Evolutionary conservation across 2,113 vertebrate genomes (phyloP).

Genomic region (Microcebus griseorufus): DNA sequence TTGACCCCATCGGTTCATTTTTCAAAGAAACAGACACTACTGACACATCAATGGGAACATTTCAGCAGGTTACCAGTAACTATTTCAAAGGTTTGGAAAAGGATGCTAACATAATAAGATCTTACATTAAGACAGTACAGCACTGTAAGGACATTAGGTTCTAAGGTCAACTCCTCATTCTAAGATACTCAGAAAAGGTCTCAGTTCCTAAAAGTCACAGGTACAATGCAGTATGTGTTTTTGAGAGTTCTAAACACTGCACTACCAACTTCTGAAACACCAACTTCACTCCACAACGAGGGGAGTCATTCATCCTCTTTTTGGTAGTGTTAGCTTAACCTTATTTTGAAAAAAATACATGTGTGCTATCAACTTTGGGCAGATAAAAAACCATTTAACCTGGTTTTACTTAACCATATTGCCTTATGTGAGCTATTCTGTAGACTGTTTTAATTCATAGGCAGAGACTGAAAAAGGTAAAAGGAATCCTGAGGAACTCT

Average conservation of each 20-base stretch:
- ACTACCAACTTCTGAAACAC: neutral
- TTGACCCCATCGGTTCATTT: neutral
- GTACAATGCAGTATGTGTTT: neutral
- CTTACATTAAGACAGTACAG: neutral
- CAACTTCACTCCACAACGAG: neutral
- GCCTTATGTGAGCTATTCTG: neutral
- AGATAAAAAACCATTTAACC: neutral
- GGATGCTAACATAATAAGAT: neutral
- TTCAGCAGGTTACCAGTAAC: conserved; percentile 4
- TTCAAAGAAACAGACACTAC: neutral
- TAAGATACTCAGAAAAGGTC: neutral
- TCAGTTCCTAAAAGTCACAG: neutral
- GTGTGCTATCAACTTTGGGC: neutral
- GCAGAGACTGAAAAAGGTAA: neutral
- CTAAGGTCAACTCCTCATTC: neutral
- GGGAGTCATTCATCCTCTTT: neutral
- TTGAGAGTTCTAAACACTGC: neutral
- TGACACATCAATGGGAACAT: neutral
- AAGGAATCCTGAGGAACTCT: conserved; percentile 17
- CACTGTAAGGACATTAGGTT: neutral
- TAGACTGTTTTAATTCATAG: neutral
- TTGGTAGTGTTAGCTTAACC: neutral
- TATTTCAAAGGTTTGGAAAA: conserved; percentile 15
- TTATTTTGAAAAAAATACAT: neutral
- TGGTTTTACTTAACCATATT: neutral